Evolutionary conservation across 2,113 vertebrate genomes (phyloP), one percentile per base, ranked within the genome.

Genomic region (Lepus timidus): DNA sequence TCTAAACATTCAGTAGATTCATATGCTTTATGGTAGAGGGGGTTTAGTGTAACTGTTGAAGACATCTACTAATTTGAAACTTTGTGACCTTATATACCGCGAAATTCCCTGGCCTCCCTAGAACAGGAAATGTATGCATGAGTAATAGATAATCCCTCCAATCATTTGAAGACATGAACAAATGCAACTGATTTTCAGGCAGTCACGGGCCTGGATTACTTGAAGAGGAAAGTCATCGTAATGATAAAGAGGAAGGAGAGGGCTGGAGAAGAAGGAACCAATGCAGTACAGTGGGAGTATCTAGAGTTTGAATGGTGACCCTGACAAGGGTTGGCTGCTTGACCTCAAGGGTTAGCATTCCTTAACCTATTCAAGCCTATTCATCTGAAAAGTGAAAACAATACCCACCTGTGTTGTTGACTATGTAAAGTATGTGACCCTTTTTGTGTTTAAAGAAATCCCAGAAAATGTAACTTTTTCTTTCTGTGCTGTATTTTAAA

Each of bases 171-270:
- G 44, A 93, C 13, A 33, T 55, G 39, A 82, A 85, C 52, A 94
- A 76, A 87, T 90, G 62, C 29, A n/a, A 91, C 5, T 58, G 13
- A 19, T 80, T 84, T 79, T 51, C 64, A 90, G 55, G 84, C 29
- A 89, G 10, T 62, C 71, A 11, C 85, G 58, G 79, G 1, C 33
- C 55, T 85, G 49, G 19, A 23, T 84, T 84, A n/a, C 65, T 33
- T 90, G 70, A 80, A 90, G 71, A 88, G 31, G 67, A 70, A 90
- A 80, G 62, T 6, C 52, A 64, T 74, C 92, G 55, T 76, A 68
- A 88, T 83, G 87, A 68, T 64, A 75, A 31, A 0, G 12, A 39
- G 9, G 9, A 17, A n/a, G 4, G 33, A 81, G 52, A 87, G 33
- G 52, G 31, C 3, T n/a, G 1, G 27, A 19, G 17, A 84, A 58